A percentile compares a stretch with the other conserved stretches of the same genome.
Conservation (phyloP, 2,113 vertebrate species). For the Ia io region DNA sequence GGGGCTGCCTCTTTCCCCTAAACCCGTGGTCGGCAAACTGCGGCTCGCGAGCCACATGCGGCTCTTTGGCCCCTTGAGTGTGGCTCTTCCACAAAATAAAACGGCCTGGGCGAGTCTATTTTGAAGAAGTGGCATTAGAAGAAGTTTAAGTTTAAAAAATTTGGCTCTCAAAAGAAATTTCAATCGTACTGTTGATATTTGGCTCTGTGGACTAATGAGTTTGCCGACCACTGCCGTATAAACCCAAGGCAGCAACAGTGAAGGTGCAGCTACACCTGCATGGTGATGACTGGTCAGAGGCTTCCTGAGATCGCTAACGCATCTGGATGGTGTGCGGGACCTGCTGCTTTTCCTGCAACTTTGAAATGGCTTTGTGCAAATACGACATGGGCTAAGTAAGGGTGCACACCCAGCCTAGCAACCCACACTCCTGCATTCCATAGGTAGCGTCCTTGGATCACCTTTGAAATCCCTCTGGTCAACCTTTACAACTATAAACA, state of each 20-base stretch:
- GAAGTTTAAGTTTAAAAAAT: too few species aligned
- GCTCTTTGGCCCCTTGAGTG: too few species aligned
- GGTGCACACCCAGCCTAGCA: neutral
- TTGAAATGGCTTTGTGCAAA: neutral
- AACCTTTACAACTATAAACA: neutral
- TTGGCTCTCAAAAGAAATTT: too few species aligned
- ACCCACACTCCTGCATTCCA: neutral
- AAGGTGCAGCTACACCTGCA: neutral
- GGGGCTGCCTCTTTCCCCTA: constrained; percentile 52
- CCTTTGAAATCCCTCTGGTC: neutral
- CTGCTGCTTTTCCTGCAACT: neutral
- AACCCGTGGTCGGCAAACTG: neutral
- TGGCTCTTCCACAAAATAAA: too few species aligned
- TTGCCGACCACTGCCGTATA: neutral
- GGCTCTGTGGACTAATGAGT: too few species aligned
- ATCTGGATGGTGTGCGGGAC: neutral
- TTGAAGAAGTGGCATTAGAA: too few species aligned
- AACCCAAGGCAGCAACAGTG: constrained; percentile 17
- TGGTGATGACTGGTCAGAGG: neutral
- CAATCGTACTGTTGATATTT: too few species aligned
- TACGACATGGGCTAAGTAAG: rapidly evolving
- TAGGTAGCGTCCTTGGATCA: neutral
- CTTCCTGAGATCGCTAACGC: neutral
- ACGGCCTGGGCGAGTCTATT: too few species aligned
- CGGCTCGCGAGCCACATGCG: too few species aligned